phyloP scores from a whole-genome alignment of 2,888 invertebrate genomes.

The Drosophila nigritarsus region DNA sequence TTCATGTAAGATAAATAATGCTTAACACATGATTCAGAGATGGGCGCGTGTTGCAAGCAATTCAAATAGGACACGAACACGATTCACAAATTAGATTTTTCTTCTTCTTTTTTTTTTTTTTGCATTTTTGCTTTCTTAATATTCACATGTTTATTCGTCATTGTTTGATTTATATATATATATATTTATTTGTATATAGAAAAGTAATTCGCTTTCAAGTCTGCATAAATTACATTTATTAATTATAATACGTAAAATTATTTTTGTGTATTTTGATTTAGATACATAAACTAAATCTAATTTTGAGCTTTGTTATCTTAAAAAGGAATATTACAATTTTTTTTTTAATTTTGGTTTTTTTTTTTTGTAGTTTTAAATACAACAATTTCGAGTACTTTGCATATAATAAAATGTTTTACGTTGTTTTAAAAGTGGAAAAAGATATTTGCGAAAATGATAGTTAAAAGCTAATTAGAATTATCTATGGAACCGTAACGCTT shows the following conservation, averaged over 20 bases:
- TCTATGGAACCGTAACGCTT: constrained; percentile 1
- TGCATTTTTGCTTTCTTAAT: not conserved
- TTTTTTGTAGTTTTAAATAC: not conserved
- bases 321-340: constrained; percentile 9
- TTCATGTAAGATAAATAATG: constrained; percentile 16
- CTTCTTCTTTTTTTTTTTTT: not conserved
- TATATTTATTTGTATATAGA: not conserved
- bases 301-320: constrained; percentile 4
- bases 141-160: not conserved
- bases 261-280: not conserved
- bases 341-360: not conserved
- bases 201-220: not conserved
- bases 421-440: not conserved
- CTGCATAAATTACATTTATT: not conserved
- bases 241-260: not conserved
- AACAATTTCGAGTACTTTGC: constrained; percentile 2
- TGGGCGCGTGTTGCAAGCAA: constrained; percentile 2
- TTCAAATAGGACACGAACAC: constrained; percentile 10
- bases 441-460: not conserved
- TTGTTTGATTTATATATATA: not conserved
- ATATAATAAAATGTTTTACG: not conserved
- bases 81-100: not conserved
- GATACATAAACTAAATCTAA: not conserved
- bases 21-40: constrained; percentile 8
- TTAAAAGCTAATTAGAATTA: constrained; percentile 1